These are phyloP conservation scores for Heteromurus nitidus DNA, from an alignment of 2,888 invertebrate species.

Conservation along the genomic window DNA sequence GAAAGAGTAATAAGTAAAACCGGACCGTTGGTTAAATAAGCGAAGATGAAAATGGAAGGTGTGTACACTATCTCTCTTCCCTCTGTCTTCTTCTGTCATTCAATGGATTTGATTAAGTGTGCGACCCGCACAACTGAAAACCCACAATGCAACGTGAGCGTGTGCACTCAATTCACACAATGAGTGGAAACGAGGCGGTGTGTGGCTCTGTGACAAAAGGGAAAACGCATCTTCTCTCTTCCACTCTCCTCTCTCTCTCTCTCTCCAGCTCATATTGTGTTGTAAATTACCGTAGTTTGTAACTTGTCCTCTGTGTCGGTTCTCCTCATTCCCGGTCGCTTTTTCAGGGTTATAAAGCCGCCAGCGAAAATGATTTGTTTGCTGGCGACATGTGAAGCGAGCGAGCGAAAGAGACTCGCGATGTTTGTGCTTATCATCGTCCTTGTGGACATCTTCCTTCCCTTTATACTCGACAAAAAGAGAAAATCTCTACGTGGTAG, in stretches of 20 bases:
- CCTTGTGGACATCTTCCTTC: neutral
- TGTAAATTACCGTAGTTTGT: slow-evolving; percentile 21
- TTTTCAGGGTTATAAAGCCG: neutral
- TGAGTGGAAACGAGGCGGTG: neutral
- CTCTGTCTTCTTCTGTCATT: slow-evolving; percentile 9
- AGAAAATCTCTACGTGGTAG: no score
- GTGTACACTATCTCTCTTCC: slow-evolving; percentile 12
- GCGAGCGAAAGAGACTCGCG: neutral
- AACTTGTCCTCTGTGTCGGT: neutral
- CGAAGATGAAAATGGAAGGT: no score
- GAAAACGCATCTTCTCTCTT: neutral
- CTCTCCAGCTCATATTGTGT: neutral
- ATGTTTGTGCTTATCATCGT: neutral
- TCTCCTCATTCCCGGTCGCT: neutral
- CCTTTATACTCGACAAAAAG: no score
- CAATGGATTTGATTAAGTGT: slow-evolving; percentile 68
- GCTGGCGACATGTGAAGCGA: slow-evolving; percentile 19
- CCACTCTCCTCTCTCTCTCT: no score
- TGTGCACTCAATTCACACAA: no score
- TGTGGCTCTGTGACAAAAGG: neutral
- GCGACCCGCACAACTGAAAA: slow-evolving; percentile 56
- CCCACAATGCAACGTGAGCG: slow-evolving; percentile 33
- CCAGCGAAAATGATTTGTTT: slow-evolving; percentile 27
- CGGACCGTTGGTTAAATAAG: neutral
- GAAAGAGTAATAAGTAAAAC: no score